Base-by-base conservation (phyloP, 2,797 vertebrate genomes). In the Brachymystax lenok region DNA sequence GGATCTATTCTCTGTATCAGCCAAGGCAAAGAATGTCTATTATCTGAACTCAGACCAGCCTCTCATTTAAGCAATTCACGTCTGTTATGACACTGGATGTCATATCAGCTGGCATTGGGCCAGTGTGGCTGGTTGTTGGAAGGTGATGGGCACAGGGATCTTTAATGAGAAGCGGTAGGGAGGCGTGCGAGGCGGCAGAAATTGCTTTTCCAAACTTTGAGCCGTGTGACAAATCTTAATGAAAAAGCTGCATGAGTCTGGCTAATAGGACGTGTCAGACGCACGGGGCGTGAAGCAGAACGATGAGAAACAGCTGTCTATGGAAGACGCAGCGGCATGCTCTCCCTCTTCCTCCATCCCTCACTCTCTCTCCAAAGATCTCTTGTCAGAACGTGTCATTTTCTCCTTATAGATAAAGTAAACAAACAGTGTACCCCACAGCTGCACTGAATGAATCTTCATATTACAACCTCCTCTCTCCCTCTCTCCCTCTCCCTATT, bases 221-320 rank as follows among this genome's bases (percentile, higher is more conserved):
- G 76, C 81, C 52, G 80, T 86, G 87, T 84, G 84, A 88, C 85
- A 85, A 86, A 86, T 88, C 74, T 69, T 77, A 90, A 89, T 91
- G 88, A 90, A 89, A 90, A 86, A 79, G 0, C 51, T 0, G 19
- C 2, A 19, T 74, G 51, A 83, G 79, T 76, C 14, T 76, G 70
- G 24, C 83, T 91, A 90, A 92, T 80, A 75, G 75, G 78, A 75
- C 35, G 52, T 85, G 89, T 75, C 86, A 80, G 84, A 90, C 75
- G 84, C 85, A 84, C 73, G 0, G 63, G 88, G 88, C 86, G 67
- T 87, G 85, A 91, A 86, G 86, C 79, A 74, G 81, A 83, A 80
- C 63, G 75, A 85, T 86, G 78, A 87, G 76, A 85, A 91, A 77
- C 90, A 92, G 85, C 88, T 93, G 90, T 87, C 80, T 85, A 71